Evolutionary conservation across 2,888 invertebrate genomes (phyloP).

Genomic region (Gari tellinella): DNA sequence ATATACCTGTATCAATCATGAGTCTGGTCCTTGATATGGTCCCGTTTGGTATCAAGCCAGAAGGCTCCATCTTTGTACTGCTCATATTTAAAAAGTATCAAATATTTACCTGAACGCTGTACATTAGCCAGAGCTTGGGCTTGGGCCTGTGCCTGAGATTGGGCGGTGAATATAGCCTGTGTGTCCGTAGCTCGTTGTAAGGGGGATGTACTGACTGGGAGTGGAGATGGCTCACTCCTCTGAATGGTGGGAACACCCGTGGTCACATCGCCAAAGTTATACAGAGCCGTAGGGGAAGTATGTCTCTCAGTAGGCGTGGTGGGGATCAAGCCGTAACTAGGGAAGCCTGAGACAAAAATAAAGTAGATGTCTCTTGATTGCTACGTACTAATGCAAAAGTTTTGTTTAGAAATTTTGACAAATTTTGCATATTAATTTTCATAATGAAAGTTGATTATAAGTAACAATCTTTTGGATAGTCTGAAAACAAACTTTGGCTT

Average conservation of each 20-base stretch:
- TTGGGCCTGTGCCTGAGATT: conserved; percentile 50
- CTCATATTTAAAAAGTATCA: not conserved
- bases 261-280: conserved; percentile 75
- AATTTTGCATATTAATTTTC: no score
- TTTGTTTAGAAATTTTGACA: no score
- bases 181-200: conserved; percentile 76
- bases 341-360: conserved; percentile 83
- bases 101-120: conserved; percentile 78
- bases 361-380: no score
- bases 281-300: conserved; percentile 84
- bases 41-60: no score
- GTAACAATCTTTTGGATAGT: no score
- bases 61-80: not conserved
- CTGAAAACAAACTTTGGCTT: conserved; percentile 29
- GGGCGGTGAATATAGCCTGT: conserved; percentile 49
- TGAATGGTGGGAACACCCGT: conserved; percentile 72
- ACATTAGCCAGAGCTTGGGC: conserved; percentile 70
- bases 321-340: conserved; percentile 85
- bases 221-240: conserved; percentile 80
- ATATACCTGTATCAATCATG: no score
- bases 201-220: conserved; percentile 80
- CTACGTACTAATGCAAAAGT: no score
- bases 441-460: no score
- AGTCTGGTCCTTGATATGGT: no score
- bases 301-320: conserved; percentile 85